These are phyloP conservation scores for Linnaemya vulpina DNA, from an alignment of 2,888 invertebrate species.

Conservation along the genomic window DNA sequence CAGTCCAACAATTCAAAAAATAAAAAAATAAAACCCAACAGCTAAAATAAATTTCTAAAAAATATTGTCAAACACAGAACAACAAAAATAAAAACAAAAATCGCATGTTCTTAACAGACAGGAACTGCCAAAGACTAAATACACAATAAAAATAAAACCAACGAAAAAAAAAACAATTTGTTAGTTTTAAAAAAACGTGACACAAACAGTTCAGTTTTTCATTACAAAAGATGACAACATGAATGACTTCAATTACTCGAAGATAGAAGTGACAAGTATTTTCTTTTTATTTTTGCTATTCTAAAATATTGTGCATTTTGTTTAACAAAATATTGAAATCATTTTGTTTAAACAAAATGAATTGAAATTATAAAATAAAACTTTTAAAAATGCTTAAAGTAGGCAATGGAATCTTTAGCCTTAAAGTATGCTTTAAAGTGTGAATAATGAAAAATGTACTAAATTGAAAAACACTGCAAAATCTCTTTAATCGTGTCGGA, in stretches of 20 bases:
- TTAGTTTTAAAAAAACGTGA: conserved; percentile 60
- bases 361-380: background rate
- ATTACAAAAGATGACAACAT: conserved; percentile 39
- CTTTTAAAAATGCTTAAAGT: conserved; percentile 11
- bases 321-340: background rate
- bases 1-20: conserved; percentile 22
- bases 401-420: background rate
- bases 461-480: too few species aligned
- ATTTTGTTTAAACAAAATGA: too few species aligned
- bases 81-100: background rate
- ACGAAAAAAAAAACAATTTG: conserved; percentile 11
- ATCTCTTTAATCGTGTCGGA: too few species aligned
- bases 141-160: conserved; percentile 26
- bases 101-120: background rate
- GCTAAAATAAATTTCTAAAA: background rate
- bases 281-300: background rate
- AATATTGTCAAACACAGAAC: conserved; percentile 35
- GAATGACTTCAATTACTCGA: conserved; percentile 16
- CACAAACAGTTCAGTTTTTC: conserved; percentile 45
- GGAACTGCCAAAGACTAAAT: conserved; percentile 5
- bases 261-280: background rate
- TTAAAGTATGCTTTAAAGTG: conserved; percentile 21
- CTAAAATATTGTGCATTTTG: background rate
- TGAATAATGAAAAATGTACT: background rate
- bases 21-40: background rate